phyloP scores from a whole-genome alignment of 1,140 invertebrate species.

The Drosophila mauritiana region DNA sequence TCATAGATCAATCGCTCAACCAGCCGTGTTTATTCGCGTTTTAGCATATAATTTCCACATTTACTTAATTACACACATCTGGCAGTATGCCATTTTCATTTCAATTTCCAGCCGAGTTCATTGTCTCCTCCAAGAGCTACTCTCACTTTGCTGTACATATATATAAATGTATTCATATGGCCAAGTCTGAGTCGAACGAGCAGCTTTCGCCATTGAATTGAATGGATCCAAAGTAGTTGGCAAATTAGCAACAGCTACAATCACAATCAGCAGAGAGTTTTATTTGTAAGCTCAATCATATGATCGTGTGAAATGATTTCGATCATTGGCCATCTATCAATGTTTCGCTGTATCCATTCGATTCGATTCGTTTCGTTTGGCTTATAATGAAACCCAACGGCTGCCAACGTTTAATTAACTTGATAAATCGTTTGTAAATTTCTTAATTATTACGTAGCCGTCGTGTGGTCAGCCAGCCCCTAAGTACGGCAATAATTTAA shows the following conservation, averaged over 20 bases:
- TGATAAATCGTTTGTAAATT: conserved; percentile 83
- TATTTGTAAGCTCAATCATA: conserved; percentile 49
- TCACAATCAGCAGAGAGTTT: conserved; percentile 50
- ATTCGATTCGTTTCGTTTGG: conserved; percentile 16
- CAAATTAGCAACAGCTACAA: conserved; percentile 74
- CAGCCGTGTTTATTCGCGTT: conserved; percentile 19
- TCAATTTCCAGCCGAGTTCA: conserved; percentile 68
- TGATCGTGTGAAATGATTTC: conserved; percentile 79
- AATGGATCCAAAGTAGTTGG: conserved; percentile 64
- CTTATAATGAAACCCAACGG: conserved; percentile 36
- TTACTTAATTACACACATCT: conserved; percentile 67
- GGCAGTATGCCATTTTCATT: conserved; percentile 70
- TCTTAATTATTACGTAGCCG: conserved; percentile 80
- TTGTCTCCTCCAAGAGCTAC: conserved; percentile 60
- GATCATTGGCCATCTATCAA: conserved; percentile 78
- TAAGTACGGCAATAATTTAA: conserved; percentile 46
- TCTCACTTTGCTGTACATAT: conserved; percentile 47
- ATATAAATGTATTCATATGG: neutral
- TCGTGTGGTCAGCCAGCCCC: conserved; percentile 46
- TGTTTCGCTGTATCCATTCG: conserved; percentile 15
- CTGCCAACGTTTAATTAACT: conserved; percentile 76
- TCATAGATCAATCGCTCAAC: conserved; percentile 48
- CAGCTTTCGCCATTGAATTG: conserved; percentile 64
- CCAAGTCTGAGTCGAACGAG: conserved; percentile 35
- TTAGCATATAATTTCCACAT: conserved; percentile 64